Evolutionary conservation across 2,888 invertebrate genomes (phyloP).

Genomic region (Halictus quadricinctus): DNA sequence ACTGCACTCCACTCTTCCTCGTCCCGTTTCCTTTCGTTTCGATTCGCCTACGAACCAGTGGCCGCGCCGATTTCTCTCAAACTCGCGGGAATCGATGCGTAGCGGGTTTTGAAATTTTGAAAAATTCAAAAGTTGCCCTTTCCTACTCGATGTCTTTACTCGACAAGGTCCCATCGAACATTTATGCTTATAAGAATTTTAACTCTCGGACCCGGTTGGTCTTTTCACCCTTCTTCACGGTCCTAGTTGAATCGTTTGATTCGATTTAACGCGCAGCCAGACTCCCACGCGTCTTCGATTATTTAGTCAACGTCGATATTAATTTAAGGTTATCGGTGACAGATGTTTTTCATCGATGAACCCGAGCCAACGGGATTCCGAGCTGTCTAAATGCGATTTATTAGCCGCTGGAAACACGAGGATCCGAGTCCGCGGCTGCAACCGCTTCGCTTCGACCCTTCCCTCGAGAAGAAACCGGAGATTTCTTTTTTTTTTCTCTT

Average conservation of each 20-base stretch:
- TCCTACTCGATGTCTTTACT: too few relatives aligned
- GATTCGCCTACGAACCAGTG: background rate
- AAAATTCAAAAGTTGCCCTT: too few relatives aligned
- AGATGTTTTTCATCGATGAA: slow-evolving; percentile 70
- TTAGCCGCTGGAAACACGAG: slow-evolving; percentile 70
- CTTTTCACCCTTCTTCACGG: too few relatives aligned
- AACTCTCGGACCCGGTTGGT: background rate
- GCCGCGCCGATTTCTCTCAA: background rate
- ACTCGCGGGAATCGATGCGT: background rate
- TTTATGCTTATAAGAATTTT: background rate
- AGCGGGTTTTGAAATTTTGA: too few relatives aligned
- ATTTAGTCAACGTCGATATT: background rate
- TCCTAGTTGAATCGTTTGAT: too few relatives aligned
- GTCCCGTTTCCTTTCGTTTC: background rate
- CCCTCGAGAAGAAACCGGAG: slow-evolving; percentile 63
- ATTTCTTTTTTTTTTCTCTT: slow-evolving; percentile 30
- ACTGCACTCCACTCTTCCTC: background rate
- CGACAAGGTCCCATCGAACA: background rate
- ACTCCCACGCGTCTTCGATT: background rate
- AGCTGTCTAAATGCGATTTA: slow-evolving; percentile 67
- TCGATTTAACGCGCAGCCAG: background rate
- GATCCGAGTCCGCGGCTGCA: slow-evolving; percentile 17
- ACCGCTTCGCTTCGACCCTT: slow-evolving; percentile 25
- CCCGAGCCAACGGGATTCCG: slow-evolving; percentile 57
- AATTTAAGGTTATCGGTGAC: slow-evolving; percentile 38